Percentiles rank a stretch among this genome's conserved stretches.
Evolutionary conservation across 2,113 vertebrate species (phyloP).

Genomic region (Trematocara stigmaticum): DNA sequence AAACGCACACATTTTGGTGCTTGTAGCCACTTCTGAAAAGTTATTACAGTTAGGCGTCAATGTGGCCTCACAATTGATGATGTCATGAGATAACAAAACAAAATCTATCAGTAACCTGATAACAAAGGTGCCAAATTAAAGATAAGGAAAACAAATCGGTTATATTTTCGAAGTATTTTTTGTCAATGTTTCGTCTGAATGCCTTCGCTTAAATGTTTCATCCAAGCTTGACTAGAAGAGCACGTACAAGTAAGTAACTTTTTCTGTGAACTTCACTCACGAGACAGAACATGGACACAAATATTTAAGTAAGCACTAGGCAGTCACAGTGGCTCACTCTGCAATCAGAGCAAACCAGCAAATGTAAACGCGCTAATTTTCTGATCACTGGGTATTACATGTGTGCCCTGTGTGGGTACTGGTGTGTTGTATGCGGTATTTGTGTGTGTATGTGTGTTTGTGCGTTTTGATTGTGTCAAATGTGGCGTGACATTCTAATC

Average conservation of each 20-base stretch:
- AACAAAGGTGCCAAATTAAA: neutral
- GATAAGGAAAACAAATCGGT: neutral
- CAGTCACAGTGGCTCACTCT: neutral
- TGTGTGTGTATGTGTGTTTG: neutral
- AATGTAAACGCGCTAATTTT: conserved; percentile 4
- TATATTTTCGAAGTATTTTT: neutral
- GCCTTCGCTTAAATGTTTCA: neutral
- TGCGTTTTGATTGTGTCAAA: conserved; percentile 16
- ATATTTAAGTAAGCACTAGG: neutral
- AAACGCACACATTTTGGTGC: neutral
- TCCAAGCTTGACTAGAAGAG: neutral
- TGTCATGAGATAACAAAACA: neutral
- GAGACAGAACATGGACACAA: neutral
- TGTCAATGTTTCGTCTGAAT: neutral
- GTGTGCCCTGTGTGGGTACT: neutral
- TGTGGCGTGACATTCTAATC: conserved; percentile 32
- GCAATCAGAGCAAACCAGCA: conserved; percentile 9
- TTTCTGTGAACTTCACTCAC: neutral
- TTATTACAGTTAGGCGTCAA: neutral
- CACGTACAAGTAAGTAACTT: neutral
- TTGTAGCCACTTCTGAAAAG: neutral
- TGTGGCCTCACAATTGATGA: neutral
- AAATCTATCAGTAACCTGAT: neutral
- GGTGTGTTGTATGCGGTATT: neutral
- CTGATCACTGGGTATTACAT: neutral